Evolutionary conservation across 2,888 invertebrate species (phyloP).

Genomic region (Rambutsinella grinnellia): DNA sequence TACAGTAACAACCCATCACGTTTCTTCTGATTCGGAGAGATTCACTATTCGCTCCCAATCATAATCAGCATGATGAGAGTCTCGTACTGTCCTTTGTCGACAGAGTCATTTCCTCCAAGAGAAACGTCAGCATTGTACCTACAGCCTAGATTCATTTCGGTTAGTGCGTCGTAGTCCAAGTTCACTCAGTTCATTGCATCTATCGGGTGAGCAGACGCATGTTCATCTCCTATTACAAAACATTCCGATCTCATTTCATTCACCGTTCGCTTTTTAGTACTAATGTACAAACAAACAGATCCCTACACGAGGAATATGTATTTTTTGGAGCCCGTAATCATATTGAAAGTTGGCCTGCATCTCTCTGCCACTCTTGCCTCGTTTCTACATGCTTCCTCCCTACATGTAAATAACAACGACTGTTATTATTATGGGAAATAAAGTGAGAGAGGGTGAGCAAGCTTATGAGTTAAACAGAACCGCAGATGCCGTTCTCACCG

Average conservation of each 20-base stretch:
- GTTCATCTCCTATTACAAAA: not conserved
- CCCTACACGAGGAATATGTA: too few species aligned
- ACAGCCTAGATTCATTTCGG: too few species aligned
- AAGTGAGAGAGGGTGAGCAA: slow-evolving; percentile 33
- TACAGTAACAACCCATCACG: not conserved
- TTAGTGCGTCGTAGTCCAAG: too few species aligned
- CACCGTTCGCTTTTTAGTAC: not conserved
- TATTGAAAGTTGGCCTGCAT: slow-evolving; percentile 32
- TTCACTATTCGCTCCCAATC: not conserved
- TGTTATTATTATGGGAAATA: slow-evolving; percentile 14
- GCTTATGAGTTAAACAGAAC: slow-evolving; percentile 23
- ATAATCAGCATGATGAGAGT: too few species aligned
- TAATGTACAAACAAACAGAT: not conserved
- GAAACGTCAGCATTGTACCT: too few species aligned
- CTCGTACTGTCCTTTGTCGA: too few species aligned
- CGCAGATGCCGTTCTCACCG: slow-evolving; percentile 24
- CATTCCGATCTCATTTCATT: not conserved
- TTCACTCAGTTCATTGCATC: not conserved
- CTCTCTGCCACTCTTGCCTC: slow-evolving; percentile 2
- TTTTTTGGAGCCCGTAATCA: slow-evolving; percentile 28
- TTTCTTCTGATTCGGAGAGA: not conserved
- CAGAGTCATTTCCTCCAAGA: not conserved
- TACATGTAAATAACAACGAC: not conserved
- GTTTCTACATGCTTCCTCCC: slow-evolving; percentile 1
- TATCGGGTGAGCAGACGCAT: not conserved